phyloP scores from a whole-genome alignment of 2,113 vertebrate species.

The Tonatia bakeri region DNA sequence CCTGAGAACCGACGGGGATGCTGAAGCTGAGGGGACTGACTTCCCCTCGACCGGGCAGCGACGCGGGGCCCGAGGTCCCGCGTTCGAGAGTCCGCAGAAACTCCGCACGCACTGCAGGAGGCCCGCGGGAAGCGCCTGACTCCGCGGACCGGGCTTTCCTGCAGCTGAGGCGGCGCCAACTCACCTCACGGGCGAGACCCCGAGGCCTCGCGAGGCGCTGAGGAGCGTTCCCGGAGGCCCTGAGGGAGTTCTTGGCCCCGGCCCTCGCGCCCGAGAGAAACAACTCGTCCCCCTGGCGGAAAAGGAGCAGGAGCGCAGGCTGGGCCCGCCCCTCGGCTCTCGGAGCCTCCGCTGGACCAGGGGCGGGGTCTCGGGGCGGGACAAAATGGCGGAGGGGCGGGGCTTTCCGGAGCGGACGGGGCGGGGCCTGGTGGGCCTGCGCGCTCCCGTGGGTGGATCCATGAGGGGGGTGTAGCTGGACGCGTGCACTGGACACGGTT shows the following conservation, averaged over 20 bases:
- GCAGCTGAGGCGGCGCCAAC: not conserved
- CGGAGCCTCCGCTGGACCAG: rapidly evolving
- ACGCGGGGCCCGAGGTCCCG: not conserved
- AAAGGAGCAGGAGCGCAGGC: too few relatives aligned
- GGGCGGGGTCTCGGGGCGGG: not conserved
- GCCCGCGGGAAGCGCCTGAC: not conserved
- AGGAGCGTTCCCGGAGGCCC: not conserved
- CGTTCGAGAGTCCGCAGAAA: not conserved
- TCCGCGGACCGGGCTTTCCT: not conserved
- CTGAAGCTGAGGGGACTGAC: not conserved
- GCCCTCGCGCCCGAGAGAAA: not conserved
- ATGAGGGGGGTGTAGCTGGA: not conserved
- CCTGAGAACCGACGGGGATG: not conserved
- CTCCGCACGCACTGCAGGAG: not conserved
- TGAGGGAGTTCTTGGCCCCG: not conserved
- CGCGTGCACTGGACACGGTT: not conserved
- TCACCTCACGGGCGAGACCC: not conserved
- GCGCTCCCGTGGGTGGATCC: not conserved
- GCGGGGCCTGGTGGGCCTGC: not conserved
- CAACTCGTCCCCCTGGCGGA: not conserved
- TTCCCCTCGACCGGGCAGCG: not conserved
- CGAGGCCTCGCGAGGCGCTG: not conserved
- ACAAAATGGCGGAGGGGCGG: not conserved
- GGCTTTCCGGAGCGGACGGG: not conserved
- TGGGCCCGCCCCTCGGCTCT: rapidly evolving